Percentiles rank a stretch among this genome's conserved stretches.
These are phyloP conservation scores for Cyrtonyx montezumae DNA, from an alignment of 2,113 vertebrate species.

Conservation along the genomic window DNA sequence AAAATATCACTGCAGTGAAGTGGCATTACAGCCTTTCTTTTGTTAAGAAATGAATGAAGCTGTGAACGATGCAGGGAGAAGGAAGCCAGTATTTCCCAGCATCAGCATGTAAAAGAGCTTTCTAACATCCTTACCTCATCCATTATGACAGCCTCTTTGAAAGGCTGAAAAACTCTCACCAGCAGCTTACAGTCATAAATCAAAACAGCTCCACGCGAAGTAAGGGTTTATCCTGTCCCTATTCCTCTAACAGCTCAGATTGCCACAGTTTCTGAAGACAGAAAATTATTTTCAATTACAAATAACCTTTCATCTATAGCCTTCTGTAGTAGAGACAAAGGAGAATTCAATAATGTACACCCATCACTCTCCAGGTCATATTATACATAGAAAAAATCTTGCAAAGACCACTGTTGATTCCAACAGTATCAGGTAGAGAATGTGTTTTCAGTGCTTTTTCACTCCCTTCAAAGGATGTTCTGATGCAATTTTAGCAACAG, in stretches of 20 bases:
- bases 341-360: neutral
- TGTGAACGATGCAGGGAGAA: neutral
- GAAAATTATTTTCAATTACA: neutral
- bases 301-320: neutral
- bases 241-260: neutral
- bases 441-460: neutral
- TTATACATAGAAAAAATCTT: neutral
- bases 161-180: neutral
- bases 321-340: neutral
- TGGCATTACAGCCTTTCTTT: neutral
- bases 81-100: neutral
- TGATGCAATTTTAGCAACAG: neutral
- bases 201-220: neutral
- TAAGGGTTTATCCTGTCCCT: neutral
- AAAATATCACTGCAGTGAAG: neutral
- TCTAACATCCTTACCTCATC: neutral
- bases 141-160: neutral
- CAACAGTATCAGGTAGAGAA: neutral
- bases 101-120: neutral
- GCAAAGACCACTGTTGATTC: neutral
- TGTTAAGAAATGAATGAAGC: neutral
- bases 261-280: neutral
- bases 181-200: neutral
- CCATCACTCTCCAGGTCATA: neutral
- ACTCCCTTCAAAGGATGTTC: neutral